Conservation (phyloP, 2,113 vertebrate genomes). For the Sterna hirundo region DNA sequence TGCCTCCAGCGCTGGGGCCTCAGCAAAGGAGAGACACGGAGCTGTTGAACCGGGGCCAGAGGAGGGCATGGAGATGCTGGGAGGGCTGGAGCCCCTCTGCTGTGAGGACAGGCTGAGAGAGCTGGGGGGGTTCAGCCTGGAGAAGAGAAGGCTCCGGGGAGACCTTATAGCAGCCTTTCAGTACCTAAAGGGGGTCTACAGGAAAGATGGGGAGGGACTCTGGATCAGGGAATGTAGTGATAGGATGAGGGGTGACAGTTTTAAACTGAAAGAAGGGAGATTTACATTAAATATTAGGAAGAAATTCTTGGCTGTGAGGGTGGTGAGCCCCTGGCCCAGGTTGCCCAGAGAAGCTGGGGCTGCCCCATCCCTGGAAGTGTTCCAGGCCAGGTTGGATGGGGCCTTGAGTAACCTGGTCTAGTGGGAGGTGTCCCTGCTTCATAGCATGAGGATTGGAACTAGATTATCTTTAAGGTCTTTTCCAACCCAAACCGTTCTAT, state of each 20-base stretch:
- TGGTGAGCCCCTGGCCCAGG: not conserved
- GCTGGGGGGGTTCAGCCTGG: not conserved
- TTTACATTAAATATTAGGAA: not conserved
- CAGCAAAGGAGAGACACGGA: not conserved
- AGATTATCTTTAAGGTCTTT: not conserved
- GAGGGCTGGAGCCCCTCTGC: not conserved
- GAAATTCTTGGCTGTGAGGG: not conserved
- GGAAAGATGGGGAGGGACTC: not conserved
- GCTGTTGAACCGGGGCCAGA: not conserved
- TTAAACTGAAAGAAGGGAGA: not conserved
- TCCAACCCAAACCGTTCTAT: not conserved
- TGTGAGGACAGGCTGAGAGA: not conserved
- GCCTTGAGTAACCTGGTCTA: not conserved
- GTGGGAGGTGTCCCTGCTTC: not conserved
- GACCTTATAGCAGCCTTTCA: not conserved
- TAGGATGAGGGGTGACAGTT: not conserved
- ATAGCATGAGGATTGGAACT: not conserved
- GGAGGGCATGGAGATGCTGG: not conserved
- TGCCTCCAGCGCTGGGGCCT: not conserved
- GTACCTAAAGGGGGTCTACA: not conserved
- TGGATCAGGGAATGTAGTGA: not conserved
- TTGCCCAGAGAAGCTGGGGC: not conserved
- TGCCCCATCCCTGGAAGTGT: not conserved
- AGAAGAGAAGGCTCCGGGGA: not conserved
- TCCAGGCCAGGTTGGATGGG: not conserved